A percentile compares a stretch with the other conserved stretches of the same genome.
Evolutionary conservation across 2,888 invertebrate genomes (phyloP).

Genomic region (Conops quadrifasciatus): DNA sequence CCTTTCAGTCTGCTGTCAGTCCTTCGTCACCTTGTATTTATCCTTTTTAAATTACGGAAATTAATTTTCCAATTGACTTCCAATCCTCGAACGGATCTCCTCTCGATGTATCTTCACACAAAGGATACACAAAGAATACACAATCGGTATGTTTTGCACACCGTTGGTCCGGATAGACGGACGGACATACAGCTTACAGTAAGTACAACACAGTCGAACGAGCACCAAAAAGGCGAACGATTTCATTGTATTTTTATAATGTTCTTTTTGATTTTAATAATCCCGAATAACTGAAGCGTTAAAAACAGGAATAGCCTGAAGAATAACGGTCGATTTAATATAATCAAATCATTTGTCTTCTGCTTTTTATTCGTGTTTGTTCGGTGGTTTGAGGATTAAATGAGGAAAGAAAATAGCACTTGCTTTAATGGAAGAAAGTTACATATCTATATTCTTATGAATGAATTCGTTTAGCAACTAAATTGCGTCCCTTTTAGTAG

Average conservation of each 20-base stretch:
- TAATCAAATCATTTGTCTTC: neutral
- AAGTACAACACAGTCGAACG: too few species aligned
- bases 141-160: slow-evolving; percentile 1
- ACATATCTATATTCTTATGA: too few species aligned
- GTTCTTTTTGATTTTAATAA: slow-evolving; percentile 10
- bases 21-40: slow-evolving; percentile 44
- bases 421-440: too few species aligned
- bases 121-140: neutral
- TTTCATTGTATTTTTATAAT: neutral
- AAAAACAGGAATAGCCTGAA: neutral
- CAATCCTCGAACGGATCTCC: slow-evolving; percentile 12
- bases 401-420: too few species aligned
- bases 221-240: too few species aligned
- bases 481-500: too few species aligned
- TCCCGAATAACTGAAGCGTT: slow-evolving; percentile 24
- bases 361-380: neutral
- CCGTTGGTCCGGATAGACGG: neutral
- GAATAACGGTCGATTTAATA: neutral
- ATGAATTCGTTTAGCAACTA: too few species aligned
- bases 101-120: neutral
- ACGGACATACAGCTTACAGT: slow-evolving; percentile 1
- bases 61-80: slow-evolving; percentile 44
- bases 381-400: too few species aligned
- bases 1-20: slow-evolving; percentile 44
- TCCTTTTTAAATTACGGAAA: slow-evolving; percentile 36